Conservation (phyloP, 2,888 invertebrate genomes). For the Philaethria dido region DNA sequence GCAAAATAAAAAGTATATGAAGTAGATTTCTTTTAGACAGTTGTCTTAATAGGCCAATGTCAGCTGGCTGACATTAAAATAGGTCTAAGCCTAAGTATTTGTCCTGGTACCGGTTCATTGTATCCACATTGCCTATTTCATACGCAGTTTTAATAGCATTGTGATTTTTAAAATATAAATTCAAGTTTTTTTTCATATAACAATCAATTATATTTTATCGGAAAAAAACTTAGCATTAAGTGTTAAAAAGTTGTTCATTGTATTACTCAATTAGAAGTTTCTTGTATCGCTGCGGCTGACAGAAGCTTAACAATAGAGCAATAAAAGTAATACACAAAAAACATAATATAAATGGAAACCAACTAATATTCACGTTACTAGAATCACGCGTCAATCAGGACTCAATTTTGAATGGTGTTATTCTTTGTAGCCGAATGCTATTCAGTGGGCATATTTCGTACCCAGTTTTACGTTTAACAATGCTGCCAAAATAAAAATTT, state of each 20-base stretch:
- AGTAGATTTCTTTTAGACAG: too few species aligned
- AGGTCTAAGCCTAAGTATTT: too few species aligned
- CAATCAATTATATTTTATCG: conserved; percentile 8
- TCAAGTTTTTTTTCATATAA: background rate
- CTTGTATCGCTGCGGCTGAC: conserved; percentile 71
- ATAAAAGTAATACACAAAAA: conserved; percentile 71
- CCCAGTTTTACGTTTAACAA: conserved; percentile 53
- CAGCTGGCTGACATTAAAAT: background rate
- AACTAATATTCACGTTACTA: conserved; percentile 64
- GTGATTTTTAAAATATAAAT: background rate
- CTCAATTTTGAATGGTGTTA: conserved; percentile 62
- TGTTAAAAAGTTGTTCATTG: conserved; percentile 11
- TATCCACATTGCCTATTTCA: background rate
- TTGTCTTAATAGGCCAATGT: background rate
- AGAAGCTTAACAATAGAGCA: conserved; percentile 68
- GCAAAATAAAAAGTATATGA: background rate
- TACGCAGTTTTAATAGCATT: background rate
- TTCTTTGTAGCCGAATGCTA: conserved; percentile 76
- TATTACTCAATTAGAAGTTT: conserved; percentile 75
- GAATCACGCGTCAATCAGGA: conserved; percentile 81
- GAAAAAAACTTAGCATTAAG: conserved; percentile 5
- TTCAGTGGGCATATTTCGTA: conserved; percentile 76
- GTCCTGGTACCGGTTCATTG: background rate
- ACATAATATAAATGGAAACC: conserved; percentile 60
- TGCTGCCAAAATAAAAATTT: conserved; percentile 51